A percentile compares a stretch with the other conserved stretches of the same genome.
These are phyloP conservation scores for Montipora capricornis DNA, from an alignment of 64 coral and sea anemone species.

Conservation along the genomic window DNA sequence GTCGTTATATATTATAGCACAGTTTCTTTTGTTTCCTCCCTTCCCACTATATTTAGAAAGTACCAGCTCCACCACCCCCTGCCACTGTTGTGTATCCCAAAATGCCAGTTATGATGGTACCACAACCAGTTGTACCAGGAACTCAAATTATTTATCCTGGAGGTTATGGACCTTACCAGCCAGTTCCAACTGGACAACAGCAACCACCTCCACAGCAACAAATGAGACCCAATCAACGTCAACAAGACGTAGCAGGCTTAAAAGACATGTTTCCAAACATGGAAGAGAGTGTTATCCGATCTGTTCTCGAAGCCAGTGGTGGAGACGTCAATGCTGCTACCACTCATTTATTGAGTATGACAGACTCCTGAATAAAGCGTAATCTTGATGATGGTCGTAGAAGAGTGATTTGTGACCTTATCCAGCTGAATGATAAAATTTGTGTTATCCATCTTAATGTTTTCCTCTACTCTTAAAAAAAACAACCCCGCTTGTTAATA, in stretches of 20 bases:
- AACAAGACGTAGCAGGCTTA: slow-evolving; percentile 86
- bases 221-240: slow-evolving; percentile 40
- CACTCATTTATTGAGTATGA: slow-evolving; percentile 91
- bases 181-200: slow-evolving; percentile 67
- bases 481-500: too few relatives aligned
- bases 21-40: background rate
- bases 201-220: slow-evolving; percentile 20
- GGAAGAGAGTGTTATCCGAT: slow-evolving; percentile 93
- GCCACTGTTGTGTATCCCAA: slow-evolving; percentile 53
- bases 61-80: slow-evolving; percentile 54
- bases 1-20: too few relatives aligned
- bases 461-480: too few relatives aligned
- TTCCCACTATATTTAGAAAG: slow-evolving; percentile 56
- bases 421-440: too few relatives aligned
- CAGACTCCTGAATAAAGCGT: background rate
- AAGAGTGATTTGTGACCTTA: background rate
- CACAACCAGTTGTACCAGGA: slow-evolving; percentile 70
- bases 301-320: slow-evolving; percentile 90
- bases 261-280: slow-evolving; percentile 99
- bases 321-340: slow-evolving; percentile 88
- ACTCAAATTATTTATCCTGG: slow-evolving; percentile 88
- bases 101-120: slow-evolving; percentile 89
- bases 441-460: too few relatives aligned
- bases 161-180: slow-evolving; percentile 78
- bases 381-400: background rate